Base-by-base conservation (phyloP, 2,113 vertebrate genomes). In the Pterocles orientalis region DNA sequence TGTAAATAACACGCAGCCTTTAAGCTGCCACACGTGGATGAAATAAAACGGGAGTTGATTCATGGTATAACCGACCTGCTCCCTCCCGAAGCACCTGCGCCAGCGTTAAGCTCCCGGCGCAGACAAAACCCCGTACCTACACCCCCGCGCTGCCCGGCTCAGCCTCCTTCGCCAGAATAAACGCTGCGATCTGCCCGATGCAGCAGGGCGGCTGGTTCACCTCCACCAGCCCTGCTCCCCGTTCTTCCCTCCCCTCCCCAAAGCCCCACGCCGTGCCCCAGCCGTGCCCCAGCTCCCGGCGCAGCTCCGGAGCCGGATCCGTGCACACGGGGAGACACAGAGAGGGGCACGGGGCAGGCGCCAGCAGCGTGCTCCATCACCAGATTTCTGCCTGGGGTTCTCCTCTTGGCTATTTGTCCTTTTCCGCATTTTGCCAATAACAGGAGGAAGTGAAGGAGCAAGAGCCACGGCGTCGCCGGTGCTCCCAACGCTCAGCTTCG, bases 1-100 rank as follows among this genome's bases (percentile, higher is more conserved):
- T 88, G 91, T 85, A 94, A 94, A 92, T 89, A 95, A 95, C 94
- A 57, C 3, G 11, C 77, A 72, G 93, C 81, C 86, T 41, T 28
- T 28, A 14, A 89, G 90, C 95, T 66, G 84, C 89, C 14, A 8
- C 25, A 6, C 91, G 92, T 43, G 70, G 65, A 78, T 29, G 81
- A 53, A 79, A 92, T 68, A 82, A 95, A 94, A 91, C 53, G 86
- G 94, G 84, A 88, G 81, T 81, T 65, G 86, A 94, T 87, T 94
- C 93, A 71, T 31, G 84, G 66, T 54, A 69, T 21, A 69, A 83
- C 54, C 28, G 47, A 68, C 61, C 90, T 58, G 43, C 80, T 90
- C 82, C 88, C 85, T 80, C 34, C 76, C 9, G 3, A 1, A 57
- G 92, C 86, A 91, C 88, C 93, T 85, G 61, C 4, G 7, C 73